Evolutionary conservation across 1,140 invertebrate species (phyloP).

Genomic region (Drosophila neocordata): DNA sequence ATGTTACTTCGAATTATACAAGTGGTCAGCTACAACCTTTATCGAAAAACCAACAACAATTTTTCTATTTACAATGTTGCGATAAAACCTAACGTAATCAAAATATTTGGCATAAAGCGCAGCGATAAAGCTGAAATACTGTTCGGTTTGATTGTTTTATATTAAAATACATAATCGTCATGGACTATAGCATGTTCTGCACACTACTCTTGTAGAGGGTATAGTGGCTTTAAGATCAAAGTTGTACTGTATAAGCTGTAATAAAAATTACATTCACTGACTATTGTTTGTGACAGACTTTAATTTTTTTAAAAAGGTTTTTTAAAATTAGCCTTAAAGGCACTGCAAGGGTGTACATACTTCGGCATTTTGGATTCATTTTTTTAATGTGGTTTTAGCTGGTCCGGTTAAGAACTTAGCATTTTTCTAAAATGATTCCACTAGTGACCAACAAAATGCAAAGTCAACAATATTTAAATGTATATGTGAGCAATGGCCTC

Average conservation of each 20-base stretch:
- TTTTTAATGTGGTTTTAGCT: background rate
- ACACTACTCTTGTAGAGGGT: background rate
- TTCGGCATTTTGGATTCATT: background rate
- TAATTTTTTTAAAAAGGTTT: too few species aligned
- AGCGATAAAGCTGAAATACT: background rate
- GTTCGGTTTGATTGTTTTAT: background rate
- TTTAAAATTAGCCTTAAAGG: too few species aligned
- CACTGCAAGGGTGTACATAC: background rate
- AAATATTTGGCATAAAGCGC: background rate
- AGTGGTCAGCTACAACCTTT: background rate
- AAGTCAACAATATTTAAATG: conserved; percentile 31
- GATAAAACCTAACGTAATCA: conserved; percentile 1
- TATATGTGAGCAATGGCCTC: conserved; percentile 3
- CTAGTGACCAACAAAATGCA: conserved; percentile 32
- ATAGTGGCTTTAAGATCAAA: background rate
- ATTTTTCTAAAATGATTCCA: conserved; percentile 21
- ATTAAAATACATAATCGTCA: background rate
- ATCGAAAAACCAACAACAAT: background rate
- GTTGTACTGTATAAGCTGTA: too few species aligned
- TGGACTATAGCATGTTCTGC: background rate
- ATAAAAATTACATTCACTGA: too few species aligned
- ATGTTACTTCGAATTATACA: background rate
- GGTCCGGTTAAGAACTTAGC: background rate
- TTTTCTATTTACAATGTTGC: conserved; percentile 2
- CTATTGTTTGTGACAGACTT: too few species aligned